Base-by-base conservation (phyloP, 2,113 vertebrate genomes). In the Epinephelus fuscoguttatus region DNA sequence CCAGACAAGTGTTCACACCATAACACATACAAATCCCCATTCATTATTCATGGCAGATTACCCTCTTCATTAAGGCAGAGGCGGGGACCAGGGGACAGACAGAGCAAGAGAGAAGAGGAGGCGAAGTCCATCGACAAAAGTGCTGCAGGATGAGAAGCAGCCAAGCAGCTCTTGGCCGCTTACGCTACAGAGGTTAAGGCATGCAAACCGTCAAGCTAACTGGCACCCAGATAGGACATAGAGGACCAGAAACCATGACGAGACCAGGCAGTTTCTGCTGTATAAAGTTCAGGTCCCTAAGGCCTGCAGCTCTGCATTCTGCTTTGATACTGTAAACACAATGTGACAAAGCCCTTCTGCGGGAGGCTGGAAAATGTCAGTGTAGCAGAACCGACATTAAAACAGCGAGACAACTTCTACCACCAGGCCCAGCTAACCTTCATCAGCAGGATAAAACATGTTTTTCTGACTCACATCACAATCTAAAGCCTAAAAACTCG, bases 31-130 rank as follows among this genome's bases (percentile, higher is more conserved):
- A 95, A 87, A 94, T 94, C 91, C 88, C 81, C 87, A 91, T 93
- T 95, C 92, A 94, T 95, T 95, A 94, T 94, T 94, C 92, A 94
- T 85, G 91, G 87, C 15, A 91, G 93, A 95, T 95, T 94, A 94
- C 78, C 77, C 89, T 94, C 92, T 91, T 95, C 90, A 94, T 95
- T 95, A 92, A 86, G 84, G 55, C 85, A 79, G 75, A 88, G 86
- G 84, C 77, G 50, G 88, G 85, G 80, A 86, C 75, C 63, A 70
- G 21, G 87, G 84, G 81, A 84, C 70, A 62, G 45, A 72, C 66
- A 81, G 75, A 62, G 75, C 30, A 49, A 71, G 56, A 81, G 55
- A 57, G 73, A 88, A 77, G 42, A 66, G 63, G 86, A 87, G 57
- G 81, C 77, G 62, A 79, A 75, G 66, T 25, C 10, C 23, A 37